Evolutionary conservation across 35 echinoderm and acorn worm genomes (phyloP), one percentile per base, ranked within the genome.

Genomic region (Patiria miniata): DNA sequence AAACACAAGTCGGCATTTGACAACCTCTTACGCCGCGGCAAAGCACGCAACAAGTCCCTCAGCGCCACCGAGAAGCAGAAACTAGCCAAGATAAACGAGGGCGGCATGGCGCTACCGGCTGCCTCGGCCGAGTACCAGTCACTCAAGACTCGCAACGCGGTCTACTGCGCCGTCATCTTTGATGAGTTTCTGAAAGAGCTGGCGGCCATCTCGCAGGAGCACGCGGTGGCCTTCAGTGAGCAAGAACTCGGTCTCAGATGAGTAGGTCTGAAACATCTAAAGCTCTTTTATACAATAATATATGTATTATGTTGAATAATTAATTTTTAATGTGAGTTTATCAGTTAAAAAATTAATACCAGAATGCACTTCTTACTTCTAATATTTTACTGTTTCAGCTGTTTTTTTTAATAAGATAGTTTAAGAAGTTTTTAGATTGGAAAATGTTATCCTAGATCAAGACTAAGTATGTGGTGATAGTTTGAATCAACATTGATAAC

Each of bases 131-230:
- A 94, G 50, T 94, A 86, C 33, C 68, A 89, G 78, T 86, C 77
- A 56, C 87, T 93, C 29, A 90, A 78, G 36, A 87, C 91, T 17
- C 89, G 89, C 83, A 97, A 97, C 77, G 95, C 91, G 3, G 95
- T 97, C 53, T 97, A 97, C 76, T 87, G 87, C 69, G 89, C 96
- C 14, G 93, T 99, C 14, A 83, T 99, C 32, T 90, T 99, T 78
- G 96, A 99, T 47, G 96, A 99, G 76, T 99, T 99, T 69, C 38
- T 99, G 40, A 99, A 99, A 56, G 96, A 94, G 69, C 82, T 94
- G 83, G 93, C 96, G 0, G 96, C 96, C 6, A 82, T 93, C 18
- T 84, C 93, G 47, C 92, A 94, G 55, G 96, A 95, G 78, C 92
- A 94, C 87, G 92, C 86, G 40, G 93, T 99, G 6, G 83, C 84